Base-by-base conservation (phyloP, 2,888 invertebrate species). In the Amblyteles armatorius region DNA sequence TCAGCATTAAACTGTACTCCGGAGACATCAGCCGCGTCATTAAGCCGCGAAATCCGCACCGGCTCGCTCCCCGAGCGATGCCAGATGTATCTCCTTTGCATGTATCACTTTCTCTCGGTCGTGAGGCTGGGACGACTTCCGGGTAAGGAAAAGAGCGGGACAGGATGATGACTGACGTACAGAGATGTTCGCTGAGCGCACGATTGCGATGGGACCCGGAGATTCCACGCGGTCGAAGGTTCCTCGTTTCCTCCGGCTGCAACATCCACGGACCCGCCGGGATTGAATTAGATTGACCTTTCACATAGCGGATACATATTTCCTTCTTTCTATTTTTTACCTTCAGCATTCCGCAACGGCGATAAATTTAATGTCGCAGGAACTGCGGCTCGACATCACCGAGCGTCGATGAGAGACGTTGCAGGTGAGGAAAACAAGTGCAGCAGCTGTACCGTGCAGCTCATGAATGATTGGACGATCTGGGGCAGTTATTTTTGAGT, bases 41-140 rank as follows among this genome's bases (percentile, higher is more conserved):
- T 55, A 72, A 57, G 65, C 26, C 40, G 52, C 44, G 11, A 72
- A 73, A 67, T 57, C 86, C 79, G 73, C 86, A 79, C 85, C 77
- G 83, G 83, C 83, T 40, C 3, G 73, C 74, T 87, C 89, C 36
- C 60, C 29, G 36, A 73, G 36, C 29, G 55, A 67, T 26, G 77
- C 40, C 52, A 77, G 77, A 84, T 73, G 78, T 78, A 78, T 84
- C 73, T 52, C 52, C 60, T 69, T 73, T 83, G 72, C 82, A 73
- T 79, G 88, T 89, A 88, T 89, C 86, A 90, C 91, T 92, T 90
- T 91, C 89, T 91, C 90, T 89, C 86, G 76, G 86, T 88, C 88
- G 86, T 86, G 86, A 88, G 83, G 88, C 82, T 77, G 73, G 74
- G 83, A 85, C 82, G 86, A 90, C 88, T 92, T 92, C 92, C 91